phyloP scores from a whole-genome alignment of 2,113 vertebrate genomes.

The Dryoscopus gambensis region DNA sequence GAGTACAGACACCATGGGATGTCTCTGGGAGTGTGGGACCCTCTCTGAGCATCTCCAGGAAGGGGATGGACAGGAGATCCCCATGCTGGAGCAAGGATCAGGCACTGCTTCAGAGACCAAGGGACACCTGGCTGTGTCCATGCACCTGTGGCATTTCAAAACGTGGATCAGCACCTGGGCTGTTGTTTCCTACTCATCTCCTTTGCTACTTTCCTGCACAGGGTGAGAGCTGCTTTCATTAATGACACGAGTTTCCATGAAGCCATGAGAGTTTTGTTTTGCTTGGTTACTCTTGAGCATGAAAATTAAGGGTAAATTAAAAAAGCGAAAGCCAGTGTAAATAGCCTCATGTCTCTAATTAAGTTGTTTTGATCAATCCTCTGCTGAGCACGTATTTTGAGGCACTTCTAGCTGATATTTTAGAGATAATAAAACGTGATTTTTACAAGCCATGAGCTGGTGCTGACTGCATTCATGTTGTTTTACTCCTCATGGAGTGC shows the following conservation, averaged over 20 bases:
- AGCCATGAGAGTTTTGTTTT: neutral
- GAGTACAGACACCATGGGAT: rapidly evolving
- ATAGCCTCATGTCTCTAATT: conserved; percentile 3
- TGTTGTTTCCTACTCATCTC: neutral
- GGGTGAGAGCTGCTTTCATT: neutral
- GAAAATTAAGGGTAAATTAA: conserved; percentile 34
- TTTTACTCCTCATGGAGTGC: rapidly evolving
- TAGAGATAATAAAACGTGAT: neutral
- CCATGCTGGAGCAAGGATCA: neutral
- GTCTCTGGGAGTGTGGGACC: neutral
- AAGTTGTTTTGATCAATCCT: neutral
- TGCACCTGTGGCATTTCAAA: neutral
- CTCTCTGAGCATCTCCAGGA: neutral
- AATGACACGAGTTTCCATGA: neutral
- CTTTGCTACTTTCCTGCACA: neutral
- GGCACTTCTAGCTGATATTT: neutral
- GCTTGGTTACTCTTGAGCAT: neutral
- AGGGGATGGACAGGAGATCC: neutral
- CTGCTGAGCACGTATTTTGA: neutral
- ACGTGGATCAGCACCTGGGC: neutral
- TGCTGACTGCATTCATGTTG: neutral
- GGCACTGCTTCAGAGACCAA: neutral
- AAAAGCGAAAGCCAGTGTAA: neutral
- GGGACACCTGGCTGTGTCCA: rapidly evolving
- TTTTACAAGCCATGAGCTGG: neutral